phyloP scores from a whole-genome alignment of 1,140 invertebrate genomes.

The Philotrypesis tridentata region DNA sequence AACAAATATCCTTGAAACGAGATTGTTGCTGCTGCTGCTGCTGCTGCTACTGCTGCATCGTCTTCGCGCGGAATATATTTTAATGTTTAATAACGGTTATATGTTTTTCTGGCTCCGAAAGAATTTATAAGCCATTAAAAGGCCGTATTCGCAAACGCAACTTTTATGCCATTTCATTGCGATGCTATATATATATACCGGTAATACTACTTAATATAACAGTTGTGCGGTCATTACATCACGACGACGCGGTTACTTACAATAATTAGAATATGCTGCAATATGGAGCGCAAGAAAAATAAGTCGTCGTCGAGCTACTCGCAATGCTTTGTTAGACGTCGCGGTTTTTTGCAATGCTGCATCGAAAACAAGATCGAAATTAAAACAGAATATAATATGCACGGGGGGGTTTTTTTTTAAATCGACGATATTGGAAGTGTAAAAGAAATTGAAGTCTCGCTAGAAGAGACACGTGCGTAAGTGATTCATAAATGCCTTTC shows the following conservation, averaged over 20 bases:
- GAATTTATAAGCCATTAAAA: background rate
- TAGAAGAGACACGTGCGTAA: background rate
- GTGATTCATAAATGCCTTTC: constrained; percentile 37
- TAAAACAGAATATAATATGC: background rate
- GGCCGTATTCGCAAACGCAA: background rate
- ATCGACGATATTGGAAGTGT: background rate
- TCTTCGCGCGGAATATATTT: background rate
- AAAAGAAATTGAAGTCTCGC: background rate
- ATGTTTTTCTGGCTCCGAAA: background rate
- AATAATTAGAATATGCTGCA: background rate
- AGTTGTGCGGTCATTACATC: background rate
- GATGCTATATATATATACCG: background rate
- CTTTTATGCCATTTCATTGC: background rate
- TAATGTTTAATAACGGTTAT: background rate
- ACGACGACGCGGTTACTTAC: background rate
- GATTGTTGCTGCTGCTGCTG: too few species aligned
- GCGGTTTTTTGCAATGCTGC: background rate
- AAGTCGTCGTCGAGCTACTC: background rate
- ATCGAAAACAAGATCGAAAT: background rate
- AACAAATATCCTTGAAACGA: background rate
- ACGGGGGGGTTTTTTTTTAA: background rate
- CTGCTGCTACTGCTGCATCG: too few species aligned
- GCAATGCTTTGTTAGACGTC: too few species aligned
- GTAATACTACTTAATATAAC: background rate
- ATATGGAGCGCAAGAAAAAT: background rate